Evolutionary conservation across 2,888 invertebrate genomes (phyloP).

Genomic region (Eristalis intricaria): DNA sequence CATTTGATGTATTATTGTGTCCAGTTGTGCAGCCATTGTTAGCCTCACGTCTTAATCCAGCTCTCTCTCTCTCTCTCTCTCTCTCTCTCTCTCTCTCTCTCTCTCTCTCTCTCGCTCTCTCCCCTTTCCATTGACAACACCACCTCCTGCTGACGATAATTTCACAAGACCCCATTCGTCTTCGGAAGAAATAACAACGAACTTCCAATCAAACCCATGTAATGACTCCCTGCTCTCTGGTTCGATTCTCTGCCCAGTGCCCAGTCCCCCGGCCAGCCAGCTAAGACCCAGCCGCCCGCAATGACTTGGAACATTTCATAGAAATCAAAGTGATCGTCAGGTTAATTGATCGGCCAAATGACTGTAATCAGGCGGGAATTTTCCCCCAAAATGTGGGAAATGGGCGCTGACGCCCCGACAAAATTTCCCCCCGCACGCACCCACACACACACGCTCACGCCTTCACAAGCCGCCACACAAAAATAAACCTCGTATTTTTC

Average conservation of each 20-base stretch:
- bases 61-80: too few relatives aligned
- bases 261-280: too few relatives aligned
- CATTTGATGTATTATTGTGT: too few relatives aligned
- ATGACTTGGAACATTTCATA: constrained; percentile 30
- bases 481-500: constrained; percentile 9
- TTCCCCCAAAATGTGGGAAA: constrained; percentile 45
- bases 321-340: constrained; percentile 52
- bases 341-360: constrained; percentile 63
- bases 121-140: not conserved
- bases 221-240: not conserved
- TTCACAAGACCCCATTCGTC: not conserved
- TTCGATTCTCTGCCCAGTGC: not conserved
- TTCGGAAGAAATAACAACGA: not conserved
- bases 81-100: too few relatives aligned
- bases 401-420: constrained; percentile 33
- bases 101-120: too few relatives aligned
- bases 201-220: not conserved
- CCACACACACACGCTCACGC: not conserved
- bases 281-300: not conserved
- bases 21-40: too few relatives aligned
- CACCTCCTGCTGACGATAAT: not conserved
- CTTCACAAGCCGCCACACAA: not conserved
- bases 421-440: constrained; percentile 1
- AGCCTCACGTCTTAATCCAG: not conserved
- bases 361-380: constrained; percentile 62